These are phyloP conservation scores for Tor tambroides DNA, from an alignment of 2,113 vertebrate species.

Conservation along the genomic window DNA sequence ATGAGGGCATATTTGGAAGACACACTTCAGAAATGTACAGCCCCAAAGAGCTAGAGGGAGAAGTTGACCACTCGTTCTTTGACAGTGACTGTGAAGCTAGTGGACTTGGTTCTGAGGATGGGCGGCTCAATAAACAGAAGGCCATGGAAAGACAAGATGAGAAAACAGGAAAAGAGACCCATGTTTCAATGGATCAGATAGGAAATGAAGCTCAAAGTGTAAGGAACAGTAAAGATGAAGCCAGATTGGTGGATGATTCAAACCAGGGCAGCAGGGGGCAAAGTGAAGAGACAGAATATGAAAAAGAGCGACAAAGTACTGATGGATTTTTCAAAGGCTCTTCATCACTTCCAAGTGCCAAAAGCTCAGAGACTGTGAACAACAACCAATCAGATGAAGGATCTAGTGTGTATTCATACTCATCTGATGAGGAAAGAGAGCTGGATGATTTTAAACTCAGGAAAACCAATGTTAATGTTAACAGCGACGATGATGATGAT, in stretches of 20 bases:
- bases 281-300: not conserved
- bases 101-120: slow-evolving; percentile 47
- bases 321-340: slow-evolving; percentile 27
- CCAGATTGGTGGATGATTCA: not conserved
- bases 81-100: slow-evolving; percentile 86
- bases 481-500: slow-evolving; percentile 57
- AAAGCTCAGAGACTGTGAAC: slow-evolving; percentile 52
- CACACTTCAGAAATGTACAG: slow-evolving; percentile 76
- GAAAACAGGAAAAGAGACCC: not conserved
- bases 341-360: not conserved
- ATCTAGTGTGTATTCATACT: slow-evolving; percentile 56
- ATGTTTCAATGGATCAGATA: slow-evolving; percentile 2
- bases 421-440: slow-evolving; percentile 59
- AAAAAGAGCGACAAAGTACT: slow-evolving; percentile 9
- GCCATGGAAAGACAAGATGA: slow-evolving; percentile 22
- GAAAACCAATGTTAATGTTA: not conserved
- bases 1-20: not conserved
- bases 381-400: slow-evolving; percentile 62
- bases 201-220: not conserved
- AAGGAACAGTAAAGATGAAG: not conserved
- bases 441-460: slow-evolving; percentile 54
- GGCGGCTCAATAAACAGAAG: slow-evolving; percentile 23
- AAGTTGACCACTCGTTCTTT: slow-evolving; percentile 96
- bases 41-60: slow-evolving; percentile 79
- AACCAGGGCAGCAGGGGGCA: not conserved